Percentiles rank a stretch among this genome's conserved stretches.
These are phyloP conservation scores for Andrena cerasifolii DNA, from an alignment of 1,140 invertebrate genomes.

Conservation along the genomic window DNA sequence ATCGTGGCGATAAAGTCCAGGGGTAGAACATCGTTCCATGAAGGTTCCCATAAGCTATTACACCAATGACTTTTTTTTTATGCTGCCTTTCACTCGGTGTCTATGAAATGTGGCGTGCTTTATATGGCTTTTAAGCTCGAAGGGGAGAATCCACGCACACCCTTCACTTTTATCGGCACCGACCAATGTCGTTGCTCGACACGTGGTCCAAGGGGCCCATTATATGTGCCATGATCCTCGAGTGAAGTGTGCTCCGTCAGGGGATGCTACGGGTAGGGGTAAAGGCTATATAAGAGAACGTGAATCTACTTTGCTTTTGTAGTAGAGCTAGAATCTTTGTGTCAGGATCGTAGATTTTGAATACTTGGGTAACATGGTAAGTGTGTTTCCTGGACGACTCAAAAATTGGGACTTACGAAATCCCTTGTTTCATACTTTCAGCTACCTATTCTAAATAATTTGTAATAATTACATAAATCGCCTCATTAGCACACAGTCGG, in stretches of 20 bases:
- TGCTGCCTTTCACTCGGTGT: neutral
- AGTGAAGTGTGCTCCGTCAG: conserved; percentile 67
- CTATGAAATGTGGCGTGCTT: neutral
- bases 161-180: conserved; percentile 35
- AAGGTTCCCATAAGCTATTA: no score
- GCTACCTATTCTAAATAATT: no score
- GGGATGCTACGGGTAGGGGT: conserved; percentile 67
- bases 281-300: conserved; percentile 80
- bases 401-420: no score
- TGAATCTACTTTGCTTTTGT: conserved; percentile 73
- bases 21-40: no score
- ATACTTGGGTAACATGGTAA: conserved; percentile 57
- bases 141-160: conserved; percentile 35
- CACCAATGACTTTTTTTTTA: neutral
- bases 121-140: neutral
- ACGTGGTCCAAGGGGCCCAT: conserved; percentile 64
- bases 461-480: no score
- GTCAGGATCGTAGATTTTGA: conserved; percentile 56
- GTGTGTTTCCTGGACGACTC: conserved; percentile 36
- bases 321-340: conserved; percentile 74
- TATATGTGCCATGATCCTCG: conserved; percentile 61
- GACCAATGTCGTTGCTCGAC: neutral
- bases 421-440: no score
- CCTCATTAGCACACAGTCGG: no score
- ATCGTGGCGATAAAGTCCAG: neutral